Evolutionary conservation across 2,888 invertebrate species (phyloP).

Genomic region (Netelia fuscicornis): DNA sequence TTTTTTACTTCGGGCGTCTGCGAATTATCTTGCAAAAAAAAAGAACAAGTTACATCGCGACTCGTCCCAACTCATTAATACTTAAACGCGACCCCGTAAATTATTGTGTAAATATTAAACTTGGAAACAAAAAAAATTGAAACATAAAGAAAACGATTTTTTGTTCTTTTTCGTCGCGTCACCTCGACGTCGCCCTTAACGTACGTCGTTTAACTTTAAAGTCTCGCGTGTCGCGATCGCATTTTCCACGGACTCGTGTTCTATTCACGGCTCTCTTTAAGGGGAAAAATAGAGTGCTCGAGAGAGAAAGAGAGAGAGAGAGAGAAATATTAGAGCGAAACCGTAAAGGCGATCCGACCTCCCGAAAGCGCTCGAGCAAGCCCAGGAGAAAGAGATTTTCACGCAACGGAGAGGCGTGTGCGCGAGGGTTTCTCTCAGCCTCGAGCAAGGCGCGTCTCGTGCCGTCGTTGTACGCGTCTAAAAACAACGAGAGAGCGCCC

Average conservation of each 20-base stretch:
- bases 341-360: too few relatives aligned
- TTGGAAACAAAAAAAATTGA: too few relatives aligned
- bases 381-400: conserved; percentile 24
- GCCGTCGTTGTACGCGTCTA: conserved; percentile 70
- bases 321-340: too few relatives aligned
- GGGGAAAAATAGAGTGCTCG: conserved; percentile 6
- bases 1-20: too few relatives aligned
- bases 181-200: conserved; percentile 4
- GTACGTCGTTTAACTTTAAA: not conserved
- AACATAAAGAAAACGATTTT: too few relatives aligned
- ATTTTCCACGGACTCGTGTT: conserved; percentile 28
- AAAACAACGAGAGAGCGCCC: conserved; percentile 75
- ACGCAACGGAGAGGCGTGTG: not conserved
- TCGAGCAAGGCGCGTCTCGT: conserved; percentile 45
- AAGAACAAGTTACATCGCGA: too few relatives aligned
- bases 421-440: conserved; percentile 42
- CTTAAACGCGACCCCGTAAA: too few relatives aligned
- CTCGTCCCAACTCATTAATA: too few relatives aligned
- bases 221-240: conserved; percentile 23
- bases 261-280: conserved; percentile 10
- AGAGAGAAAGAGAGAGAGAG: not conserved
- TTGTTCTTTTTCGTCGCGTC: too few relatives aligned
- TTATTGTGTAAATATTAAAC: too few relatives aligned
- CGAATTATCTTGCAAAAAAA: too few relatives aligned
- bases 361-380: too few relatives aligned